Evolutionary conservation across 2,113 vertebrate species (phyloP).

Genomic region (Nannospalax galili): DNA sequence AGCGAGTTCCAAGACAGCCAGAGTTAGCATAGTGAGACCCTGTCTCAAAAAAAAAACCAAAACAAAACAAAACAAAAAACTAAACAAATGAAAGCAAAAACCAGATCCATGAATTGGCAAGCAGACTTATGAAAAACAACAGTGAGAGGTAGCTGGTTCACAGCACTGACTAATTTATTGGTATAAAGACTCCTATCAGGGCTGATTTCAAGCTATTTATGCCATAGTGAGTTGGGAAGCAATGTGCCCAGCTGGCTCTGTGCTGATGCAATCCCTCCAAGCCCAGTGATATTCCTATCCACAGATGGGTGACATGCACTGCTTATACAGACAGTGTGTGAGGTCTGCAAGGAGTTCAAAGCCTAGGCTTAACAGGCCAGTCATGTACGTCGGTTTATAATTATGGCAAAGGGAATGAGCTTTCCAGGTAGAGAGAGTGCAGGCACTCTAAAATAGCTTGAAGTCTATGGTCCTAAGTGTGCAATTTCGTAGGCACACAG

Average conservation of each 20-base stretch:
- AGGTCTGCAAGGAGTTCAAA: neutral
- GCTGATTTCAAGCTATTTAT: neutral
- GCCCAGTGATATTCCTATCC: neutral
- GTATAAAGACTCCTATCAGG: neutral
- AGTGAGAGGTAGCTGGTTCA: neutral
- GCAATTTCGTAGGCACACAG: neutral
- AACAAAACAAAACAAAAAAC: neutral
- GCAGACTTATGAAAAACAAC: neutral
- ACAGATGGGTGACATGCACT: too few relatives aligned
- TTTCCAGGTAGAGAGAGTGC: neutral
- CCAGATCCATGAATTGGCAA: neutral
- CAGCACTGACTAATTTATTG: neutral
- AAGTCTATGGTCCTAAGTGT: neutral
- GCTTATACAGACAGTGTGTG: neutral
- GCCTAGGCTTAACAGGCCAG: neutral
- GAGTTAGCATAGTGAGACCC: neutral
- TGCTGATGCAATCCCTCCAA: neutral
- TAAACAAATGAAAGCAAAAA: neutral
- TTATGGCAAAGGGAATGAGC: conserved; percentile 2
- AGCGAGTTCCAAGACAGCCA: neutral
- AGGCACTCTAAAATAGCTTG: neutral
- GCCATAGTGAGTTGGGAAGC: neutral
- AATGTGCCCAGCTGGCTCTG: neutral
- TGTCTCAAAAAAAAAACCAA: neutral
- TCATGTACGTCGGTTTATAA: neutral